Conservation (phyloP, 2,888 invertebrate genomes). For the Cynaeus angustus region DNA sequence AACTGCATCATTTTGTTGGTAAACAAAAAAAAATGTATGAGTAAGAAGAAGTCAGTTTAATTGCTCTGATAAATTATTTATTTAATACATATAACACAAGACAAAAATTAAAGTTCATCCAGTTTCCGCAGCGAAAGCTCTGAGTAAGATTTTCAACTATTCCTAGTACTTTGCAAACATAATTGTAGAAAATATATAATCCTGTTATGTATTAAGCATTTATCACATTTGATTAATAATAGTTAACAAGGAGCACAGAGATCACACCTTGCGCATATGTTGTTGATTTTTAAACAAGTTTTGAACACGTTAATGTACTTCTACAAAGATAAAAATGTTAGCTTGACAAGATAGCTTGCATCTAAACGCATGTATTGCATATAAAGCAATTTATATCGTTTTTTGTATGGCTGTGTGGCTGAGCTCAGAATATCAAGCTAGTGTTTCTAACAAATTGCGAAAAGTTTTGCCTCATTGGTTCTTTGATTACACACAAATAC, state of each 20-base stretch:
- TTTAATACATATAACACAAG: constrained; percentile 9
- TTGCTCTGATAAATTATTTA: too few species aligned
- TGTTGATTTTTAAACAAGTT: constrained; percentile 64
- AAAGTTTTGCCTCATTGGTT: constrained; percentile 29
- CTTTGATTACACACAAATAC: constrained; percentile 29
- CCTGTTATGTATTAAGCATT: constrained; percentile 58
- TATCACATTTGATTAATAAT: constrained; percentile 68
- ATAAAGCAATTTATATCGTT: constrained; percentile 66
- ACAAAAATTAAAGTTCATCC: too few species aligned
- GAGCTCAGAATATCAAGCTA: constrained; percentile 65
- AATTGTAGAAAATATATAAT: neutral
- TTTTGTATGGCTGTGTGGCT: constrained; percentile 57
- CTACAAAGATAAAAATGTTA: constrained; percentile 65
- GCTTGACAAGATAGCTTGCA: constrained; percentile 68
- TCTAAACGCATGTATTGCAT: constrained; percentile 65
- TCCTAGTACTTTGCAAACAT: neutral
- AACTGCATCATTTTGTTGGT: neutral
- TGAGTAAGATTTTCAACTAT: too few species aligned
- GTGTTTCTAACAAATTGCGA: constrained; percentile 63
- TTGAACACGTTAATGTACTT: constrained; percentile 69
- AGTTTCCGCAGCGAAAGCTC: too few species aligned
- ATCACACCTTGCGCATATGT: constrained; percentile 68
- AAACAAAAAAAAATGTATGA: neutral
- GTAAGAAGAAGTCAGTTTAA: neutral
- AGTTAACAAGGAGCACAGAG: constrained; percentile 67